A percentile compares a stretch with the other conserved stretches of the same genome.
phyloP scores from a whole-genome alignment of 2,797 vertebrate genomes.

The Alfaro cultratus region DNA sequence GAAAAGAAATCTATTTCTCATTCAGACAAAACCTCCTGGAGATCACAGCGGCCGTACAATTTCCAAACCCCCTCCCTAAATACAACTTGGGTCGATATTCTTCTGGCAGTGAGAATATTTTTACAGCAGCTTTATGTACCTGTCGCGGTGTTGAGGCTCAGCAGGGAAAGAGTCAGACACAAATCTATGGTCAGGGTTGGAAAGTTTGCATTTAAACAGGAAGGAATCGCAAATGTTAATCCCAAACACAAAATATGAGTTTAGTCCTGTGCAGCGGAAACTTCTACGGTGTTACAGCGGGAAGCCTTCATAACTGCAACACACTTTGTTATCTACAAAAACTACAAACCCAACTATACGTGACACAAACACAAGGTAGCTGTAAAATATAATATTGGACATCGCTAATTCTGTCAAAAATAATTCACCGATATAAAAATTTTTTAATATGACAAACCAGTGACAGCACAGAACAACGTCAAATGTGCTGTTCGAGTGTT shows the following conservation, averaged over 20 bases:
- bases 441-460: no score
- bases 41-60: neutral
- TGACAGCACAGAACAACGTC: no score
- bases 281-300: neutral
- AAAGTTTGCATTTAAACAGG: neutral
- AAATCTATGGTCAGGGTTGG: neutral
- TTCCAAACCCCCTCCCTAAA: neutral
- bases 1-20: neutral
- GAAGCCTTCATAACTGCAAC: neutral
- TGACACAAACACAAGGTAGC: no score
- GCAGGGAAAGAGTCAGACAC: neutral
- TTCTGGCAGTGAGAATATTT: neutral
- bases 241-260: neutral
- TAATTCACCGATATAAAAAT: no score
- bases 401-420: no score
- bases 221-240: neutral
- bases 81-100: neutral
- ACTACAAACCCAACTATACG: neutral
- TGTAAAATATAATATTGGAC: no score
- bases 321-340: neutral
- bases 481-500: no score
- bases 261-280: neutral
- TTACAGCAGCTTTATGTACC: neutral
- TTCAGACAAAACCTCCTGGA: neutral
- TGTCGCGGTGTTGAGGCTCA: neutral